Conservation (phyloP, 2,797 vertebrate species). For the Trachops cirrhosus region DNA sequence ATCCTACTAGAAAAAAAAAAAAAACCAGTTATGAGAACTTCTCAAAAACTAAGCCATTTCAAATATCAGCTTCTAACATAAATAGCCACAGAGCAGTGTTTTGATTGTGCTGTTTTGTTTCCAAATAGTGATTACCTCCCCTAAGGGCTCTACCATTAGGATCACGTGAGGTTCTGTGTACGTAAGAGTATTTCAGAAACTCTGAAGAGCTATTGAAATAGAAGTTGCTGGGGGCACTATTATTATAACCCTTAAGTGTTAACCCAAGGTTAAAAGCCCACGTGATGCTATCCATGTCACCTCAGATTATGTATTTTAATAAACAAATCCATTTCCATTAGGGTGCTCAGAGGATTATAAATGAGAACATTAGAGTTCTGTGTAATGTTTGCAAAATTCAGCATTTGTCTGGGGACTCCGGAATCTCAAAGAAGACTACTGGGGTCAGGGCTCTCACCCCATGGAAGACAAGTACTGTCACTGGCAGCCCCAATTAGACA, state of each 20-base stretch:
- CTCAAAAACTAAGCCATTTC: neutral
- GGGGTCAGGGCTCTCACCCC: neutral
- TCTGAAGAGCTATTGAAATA: neutral
- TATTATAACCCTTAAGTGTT: neutral
- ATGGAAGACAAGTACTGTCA: rapidly evolving
- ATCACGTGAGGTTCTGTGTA: neutral
- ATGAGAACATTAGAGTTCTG: neutral
- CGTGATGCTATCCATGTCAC: neutral
- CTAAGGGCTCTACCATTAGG: neutral
- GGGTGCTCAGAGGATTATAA: neutral
- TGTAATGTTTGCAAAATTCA: neutral
- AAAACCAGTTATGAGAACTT: neutral
- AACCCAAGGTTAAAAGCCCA: neutral
- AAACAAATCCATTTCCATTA: neutral
- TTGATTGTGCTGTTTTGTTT: neutral
- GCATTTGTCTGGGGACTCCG: neutral
- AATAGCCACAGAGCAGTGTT: neutral
- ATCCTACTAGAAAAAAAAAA: neutral
- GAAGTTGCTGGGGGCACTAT: neutral
- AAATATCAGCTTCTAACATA: neutral
- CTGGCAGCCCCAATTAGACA: neutral
- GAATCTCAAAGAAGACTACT: neutral
- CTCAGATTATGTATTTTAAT: neutral
- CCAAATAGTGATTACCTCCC: neutral
- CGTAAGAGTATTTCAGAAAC: neutral